Evolutionary conservation across 2,113 vertebrate genomes (phyloP).

Genomic region (Rissa tridactyla): DNA sequence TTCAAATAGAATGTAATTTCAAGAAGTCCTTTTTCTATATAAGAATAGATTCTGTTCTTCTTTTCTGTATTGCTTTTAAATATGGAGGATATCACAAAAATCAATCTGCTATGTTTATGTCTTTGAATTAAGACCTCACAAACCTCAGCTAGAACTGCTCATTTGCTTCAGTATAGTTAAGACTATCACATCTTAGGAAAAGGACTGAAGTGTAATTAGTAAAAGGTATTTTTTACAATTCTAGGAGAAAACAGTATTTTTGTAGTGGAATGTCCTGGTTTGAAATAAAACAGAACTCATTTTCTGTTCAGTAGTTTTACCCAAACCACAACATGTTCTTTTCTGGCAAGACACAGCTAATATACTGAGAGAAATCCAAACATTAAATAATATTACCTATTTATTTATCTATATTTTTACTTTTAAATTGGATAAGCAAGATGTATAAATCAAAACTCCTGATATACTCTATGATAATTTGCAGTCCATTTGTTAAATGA

Average conservation of each 20-base stretch:
- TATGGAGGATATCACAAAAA: neutral
- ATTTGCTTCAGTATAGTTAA: neutral
- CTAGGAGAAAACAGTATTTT: neutral
- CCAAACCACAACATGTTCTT: neutral
- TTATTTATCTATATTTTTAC: neutral
- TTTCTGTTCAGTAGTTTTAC: neutral
- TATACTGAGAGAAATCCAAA: neutral
- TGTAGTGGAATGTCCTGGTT: neutral
- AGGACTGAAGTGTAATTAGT: neutral
- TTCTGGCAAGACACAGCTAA: neutral
- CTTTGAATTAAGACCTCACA: neutral
- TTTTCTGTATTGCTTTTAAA: neutral
- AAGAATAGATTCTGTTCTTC: neutral
- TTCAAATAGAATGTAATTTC: neutral
- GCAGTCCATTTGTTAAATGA: neutral
- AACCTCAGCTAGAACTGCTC: neutral
- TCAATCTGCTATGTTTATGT: neutral
- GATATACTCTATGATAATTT: neutral
- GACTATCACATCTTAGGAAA: neutral
- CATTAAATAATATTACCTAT: neutral
- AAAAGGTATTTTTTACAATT: neutral
- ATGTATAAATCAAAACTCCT: neutral
- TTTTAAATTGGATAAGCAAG: neutral
- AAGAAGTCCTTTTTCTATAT: neutral
- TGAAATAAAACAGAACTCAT: neutral